Evolutionary conservation across 2,888 invertebrate genomes (phyloP).

Genomic region (Drosophila borborema): DNA sequence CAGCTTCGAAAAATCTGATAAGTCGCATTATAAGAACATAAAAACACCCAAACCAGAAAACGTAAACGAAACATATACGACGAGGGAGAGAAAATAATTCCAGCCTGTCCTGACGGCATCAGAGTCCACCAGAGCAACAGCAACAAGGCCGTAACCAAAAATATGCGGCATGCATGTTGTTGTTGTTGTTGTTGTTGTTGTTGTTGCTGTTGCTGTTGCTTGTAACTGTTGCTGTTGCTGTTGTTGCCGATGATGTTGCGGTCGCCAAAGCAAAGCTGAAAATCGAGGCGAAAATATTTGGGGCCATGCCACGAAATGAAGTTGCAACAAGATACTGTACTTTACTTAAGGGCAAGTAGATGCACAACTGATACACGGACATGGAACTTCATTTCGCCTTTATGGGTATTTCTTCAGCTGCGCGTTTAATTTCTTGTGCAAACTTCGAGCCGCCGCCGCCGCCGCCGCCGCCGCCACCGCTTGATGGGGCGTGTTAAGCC

Average conservation of each 20-base stretch:
- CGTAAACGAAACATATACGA: conserved; percentile 65
- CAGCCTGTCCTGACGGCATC: conserved; percentile 31
- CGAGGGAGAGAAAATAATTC: conserved; percentile 76
- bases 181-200: conserved; percentile 13
- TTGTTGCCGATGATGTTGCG: conserved; percentile 46
- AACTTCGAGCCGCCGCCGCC: conserved; percentile 60
- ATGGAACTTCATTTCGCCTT: conserved; percentile 64
- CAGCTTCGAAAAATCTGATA: conserved; percentile 79
- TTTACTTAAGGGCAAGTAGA: conserved; percentile 82
- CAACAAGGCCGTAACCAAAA: conserved; percentile 73
- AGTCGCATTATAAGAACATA: conserved; percentile 82
- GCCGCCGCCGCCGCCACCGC: conserved; percentile 24
- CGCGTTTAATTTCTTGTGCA: conserved; percentile 77
- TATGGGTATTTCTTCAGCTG: conserved; percentile 53
- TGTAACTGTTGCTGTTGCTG: conserved; percentile 20
- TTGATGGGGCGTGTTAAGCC: conserved; percentile 61
- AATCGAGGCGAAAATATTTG: conserved; percentile 72
- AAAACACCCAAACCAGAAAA: conserved; percentile 78
- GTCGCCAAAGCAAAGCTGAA: conserved; percentile 54
- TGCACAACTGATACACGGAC: conserved; percentile 77
- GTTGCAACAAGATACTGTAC: conserved; percentile 82
- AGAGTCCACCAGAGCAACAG: conserved; percentile 19
- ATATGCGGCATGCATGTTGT: conserved; percentile 77
- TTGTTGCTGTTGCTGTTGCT: not conserved
- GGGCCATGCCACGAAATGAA: conserved; percentile 78